A percentile compares a stretch with the other conserved stretches of the same genome.
Evolutionary conservation across 2,888 invertebrate species (phyloP).

Genomic region (Ditula angustiorana): DNA sequence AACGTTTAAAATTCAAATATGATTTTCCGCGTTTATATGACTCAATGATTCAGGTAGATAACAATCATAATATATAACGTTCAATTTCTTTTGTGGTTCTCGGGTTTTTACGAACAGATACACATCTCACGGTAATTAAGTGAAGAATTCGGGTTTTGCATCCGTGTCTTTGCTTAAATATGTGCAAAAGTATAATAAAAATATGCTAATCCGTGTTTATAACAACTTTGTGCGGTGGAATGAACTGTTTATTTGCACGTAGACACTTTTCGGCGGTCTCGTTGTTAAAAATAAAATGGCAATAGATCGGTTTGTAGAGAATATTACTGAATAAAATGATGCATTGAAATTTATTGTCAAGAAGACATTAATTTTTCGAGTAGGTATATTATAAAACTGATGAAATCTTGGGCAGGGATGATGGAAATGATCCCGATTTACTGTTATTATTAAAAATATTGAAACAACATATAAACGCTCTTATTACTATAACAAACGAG

Average conservation of each 20-base stretch:
- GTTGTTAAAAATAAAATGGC: not conserved
- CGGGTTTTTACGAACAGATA: conserved; percentile 42
- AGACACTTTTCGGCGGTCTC: not conserved
- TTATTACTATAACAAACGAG: too few relatives aligned
- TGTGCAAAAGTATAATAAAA: conserved; percentile 23
- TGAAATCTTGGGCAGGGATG: too few relatives aligned
- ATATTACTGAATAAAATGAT: too few relatives aligned
- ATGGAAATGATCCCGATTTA: too few relatives aligned
- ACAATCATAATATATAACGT: conserved; percentile 17
- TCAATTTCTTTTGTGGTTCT: conserved; percentile 43
- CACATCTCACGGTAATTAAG: conserved; percentile 46
- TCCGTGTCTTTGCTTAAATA: conserved; percentile 38
- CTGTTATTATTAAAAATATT: too few relatives aligned
- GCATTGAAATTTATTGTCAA: too few relatives aligned
- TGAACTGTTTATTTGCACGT: conserved; percentile 24
- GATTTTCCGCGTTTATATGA: conserved; percentile 27
- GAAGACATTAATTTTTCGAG: too few relatives aligned
- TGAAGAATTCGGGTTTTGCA: conserved; percentile 38
- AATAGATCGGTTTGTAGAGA: too few relatives aligned
- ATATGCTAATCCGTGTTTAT: conserved; percentile 8
- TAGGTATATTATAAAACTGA: too few relatives aligned
- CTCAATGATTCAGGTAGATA: conserved; percentile 34
- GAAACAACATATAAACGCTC: too few relatives aligned
- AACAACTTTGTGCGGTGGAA: conserved; percentile 11
- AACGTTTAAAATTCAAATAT: conserved; percentile 3